A percentile compares a stretch with the other conserved stretches of the same genome.
These are phyloP conservation scores for Melinopterus prodromus DNA, from an alignment of 2,888 invertebrate species.

Conservation along the genomic window DNA sequence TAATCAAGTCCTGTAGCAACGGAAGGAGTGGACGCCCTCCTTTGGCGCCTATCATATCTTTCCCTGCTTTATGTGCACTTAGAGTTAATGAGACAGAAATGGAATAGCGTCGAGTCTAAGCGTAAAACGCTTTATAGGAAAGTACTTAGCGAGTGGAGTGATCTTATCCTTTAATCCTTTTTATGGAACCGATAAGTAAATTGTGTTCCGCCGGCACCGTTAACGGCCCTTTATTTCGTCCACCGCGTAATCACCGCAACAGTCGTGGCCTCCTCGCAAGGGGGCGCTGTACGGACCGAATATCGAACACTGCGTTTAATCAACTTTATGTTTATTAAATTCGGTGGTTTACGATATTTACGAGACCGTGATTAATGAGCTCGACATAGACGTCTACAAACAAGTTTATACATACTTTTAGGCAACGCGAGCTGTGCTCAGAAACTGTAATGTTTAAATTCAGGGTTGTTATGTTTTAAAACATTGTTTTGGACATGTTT, in stretches of 20 bases:
- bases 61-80: conserved; percentile 53
- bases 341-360: background rate
- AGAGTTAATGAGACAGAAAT: conserved; percentile 56
- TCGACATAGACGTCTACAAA: background rate
- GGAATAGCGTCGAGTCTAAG: conserved; percentile 18
- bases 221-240: background rate
- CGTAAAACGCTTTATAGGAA: conserved; percentile 20
- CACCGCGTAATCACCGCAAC: background rate
- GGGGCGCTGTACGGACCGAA: background rate
- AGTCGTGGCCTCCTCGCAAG: background rate
- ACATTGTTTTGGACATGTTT: no score
- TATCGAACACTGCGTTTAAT: background rate
- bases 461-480: no score
- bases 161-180: conserved; percentile 55
- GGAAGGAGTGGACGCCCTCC: background rate
- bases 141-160: background rate
- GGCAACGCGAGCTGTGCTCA: no score
- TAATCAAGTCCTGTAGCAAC: background rate
- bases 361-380: background rate
- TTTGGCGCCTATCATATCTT: conserved; percentile 10
- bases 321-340: background rate
- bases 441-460: no score
- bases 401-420: no score
- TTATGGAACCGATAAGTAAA: conserved; percentile 55
- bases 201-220: conserved; percentile 39